phyloP scores from a whole-genome alignment of 2,888 invertebrate species.

The Ptilodon capucinus region DNA sequence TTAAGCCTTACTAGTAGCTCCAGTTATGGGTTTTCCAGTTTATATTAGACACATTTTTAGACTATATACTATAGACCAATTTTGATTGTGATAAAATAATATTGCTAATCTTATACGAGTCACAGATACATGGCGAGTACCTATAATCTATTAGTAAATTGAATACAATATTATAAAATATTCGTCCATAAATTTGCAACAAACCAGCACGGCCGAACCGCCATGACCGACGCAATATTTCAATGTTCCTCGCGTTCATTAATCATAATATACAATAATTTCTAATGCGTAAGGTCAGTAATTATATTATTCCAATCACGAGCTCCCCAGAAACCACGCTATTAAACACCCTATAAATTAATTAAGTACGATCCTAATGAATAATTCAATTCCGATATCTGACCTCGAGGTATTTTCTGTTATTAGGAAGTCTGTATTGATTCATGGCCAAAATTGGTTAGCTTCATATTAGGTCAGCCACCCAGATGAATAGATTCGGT shows the following conservation, averaged over 20 bases:
- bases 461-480: neutral
- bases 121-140: too few relatives aligned
- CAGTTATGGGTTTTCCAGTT: neutral
- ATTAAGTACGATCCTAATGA: neutral
- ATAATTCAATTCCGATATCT: neutral
- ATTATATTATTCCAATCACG: conserved; percentile 1
- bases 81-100: too few relatives aligned
- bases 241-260: neutral
- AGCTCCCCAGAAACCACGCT: neutral
- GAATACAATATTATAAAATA: too few relatives aligned
- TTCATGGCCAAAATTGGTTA: neutral
- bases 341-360: conserved; percentile 1
- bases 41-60: neutral
- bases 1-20: neutral
- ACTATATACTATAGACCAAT: too few relatives aligned
- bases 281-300: neutral
- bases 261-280: neutral
- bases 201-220: neutral
- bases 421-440: neutral
- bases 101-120: too few relatives aligned
- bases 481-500: neutral
- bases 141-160: too few relatives aligned
- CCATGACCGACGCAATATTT: neutral
- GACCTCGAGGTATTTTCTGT: neutral
- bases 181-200: neutral